These are phyloP conservation scores for Heteractis magnifica DNA, from an alignment of 92 coral and sea anemone genomes.

Conservation along the genomic window DNA sequence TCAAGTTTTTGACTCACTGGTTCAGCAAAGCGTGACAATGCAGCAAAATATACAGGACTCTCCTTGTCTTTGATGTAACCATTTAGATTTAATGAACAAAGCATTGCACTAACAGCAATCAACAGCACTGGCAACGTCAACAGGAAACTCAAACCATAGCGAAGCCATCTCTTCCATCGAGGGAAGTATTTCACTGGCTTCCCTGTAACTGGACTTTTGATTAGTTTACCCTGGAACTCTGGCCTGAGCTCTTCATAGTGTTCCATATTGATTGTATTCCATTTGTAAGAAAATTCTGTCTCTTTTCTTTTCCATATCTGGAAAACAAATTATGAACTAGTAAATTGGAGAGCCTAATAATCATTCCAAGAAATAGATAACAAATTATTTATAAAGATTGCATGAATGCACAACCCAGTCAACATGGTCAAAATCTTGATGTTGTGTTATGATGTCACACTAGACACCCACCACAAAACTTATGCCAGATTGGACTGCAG, in stretches of 20 bases:
- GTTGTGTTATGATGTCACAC: no score
- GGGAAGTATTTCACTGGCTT: slow-evolving; percentile 93
- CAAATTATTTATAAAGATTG: no score
- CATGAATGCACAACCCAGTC: no score
- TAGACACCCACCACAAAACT: no score
- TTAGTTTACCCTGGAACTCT: slow-evolving; percentile 75
- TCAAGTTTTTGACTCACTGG: slow-evolving; percentile 61
- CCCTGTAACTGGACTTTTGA: slow-evolving; percentile 90
- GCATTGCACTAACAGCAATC: slow-evolving; percentile 93
- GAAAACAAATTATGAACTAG: neutral
- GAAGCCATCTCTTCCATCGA: slow-evolving; percentile 93
- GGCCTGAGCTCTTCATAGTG: slow-evolving; percentile 80
- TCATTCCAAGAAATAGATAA: no score
- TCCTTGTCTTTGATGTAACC: slow-evolving; percentile 97
- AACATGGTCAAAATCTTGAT: no score
- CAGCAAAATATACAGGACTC: slow-evolving; percentile 87
- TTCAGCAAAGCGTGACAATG: slow-evolving; percentile 89
- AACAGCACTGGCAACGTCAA: slow-evolving; percentile 82
- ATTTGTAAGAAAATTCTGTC: slow-evolving; percentile 75
- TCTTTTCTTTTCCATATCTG: slow-evolving; percentile 86
- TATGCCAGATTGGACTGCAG: no score
- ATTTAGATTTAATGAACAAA: slow-evolving; percentile 91
- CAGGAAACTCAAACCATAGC: slow-evolving; percentile 84
- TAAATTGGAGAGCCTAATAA: no score
- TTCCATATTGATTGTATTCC: slow-evolving; percentile 84